These are phyloP conservation scores for Sericinus montela DNA, from an alignment of 2,888 invertebrate genomes.

Conservation along the genomic window DNA sequence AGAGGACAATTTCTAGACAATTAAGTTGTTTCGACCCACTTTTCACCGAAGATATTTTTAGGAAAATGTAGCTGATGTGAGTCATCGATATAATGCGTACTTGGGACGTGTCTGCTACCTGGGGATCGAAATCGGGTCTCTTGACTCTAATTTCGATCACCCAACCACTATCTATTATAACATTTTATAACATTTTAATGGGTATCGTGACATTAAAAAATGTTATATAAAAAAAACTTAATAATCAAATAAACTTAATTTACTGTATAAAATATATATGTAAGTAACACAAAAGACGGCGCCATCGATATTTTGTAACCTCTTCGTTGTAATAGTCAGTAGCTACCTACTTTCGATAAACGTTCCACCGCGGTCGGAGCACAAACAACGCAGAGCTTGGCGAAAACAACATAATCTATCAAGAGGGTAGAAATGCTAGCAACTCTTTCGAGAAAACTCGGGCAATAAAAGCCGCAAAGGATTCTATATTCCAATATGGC, in stretches of 20 bases:
- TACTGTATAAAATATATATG: conserved; percentile 11
- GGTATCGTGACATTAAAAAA: no score
- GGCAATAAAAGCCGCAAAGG: conserved; percentile 61
- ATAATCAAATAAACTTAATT: background rate
- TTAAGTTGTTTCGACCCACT: no score
- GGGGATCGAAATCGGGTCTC: no score
- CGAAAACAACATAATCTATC: conserved; percentile 78
- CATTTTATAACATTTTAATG: no score
- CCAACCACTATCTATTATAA: no score
- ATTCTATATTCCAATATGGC: conserved; percentile 69
- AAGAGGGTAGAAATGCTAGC: conserved; percentile 63
- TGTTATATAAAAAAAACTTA: no score
- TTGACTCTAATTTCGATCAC: no score
- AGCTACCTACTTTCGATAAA: conserved; percentile 26
- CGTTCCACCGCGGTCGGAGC: conserved; percentile 34
- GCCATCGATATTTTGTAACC: conserved; percentile 21
- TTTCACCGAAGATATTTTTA: no score
- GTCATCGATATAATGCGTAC: no score
- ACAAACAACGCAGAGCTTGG: conserved; percentile 61
- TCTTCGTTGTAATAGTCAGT: conserved; percentile 19
- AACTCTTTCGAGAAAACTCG: conserved; percentile 54
- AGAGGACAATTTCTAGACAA: no score
- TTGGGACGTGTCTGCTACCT: no score
- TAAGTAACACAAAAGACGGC: conserved; percentile 21
- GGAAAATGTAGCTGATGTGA: no score